These are phyloP conservation scores for Halcyon senegalensis DNA, from an alignment of 2,113 vertebrate genomes.

Conservation along the genomic window DNA sequence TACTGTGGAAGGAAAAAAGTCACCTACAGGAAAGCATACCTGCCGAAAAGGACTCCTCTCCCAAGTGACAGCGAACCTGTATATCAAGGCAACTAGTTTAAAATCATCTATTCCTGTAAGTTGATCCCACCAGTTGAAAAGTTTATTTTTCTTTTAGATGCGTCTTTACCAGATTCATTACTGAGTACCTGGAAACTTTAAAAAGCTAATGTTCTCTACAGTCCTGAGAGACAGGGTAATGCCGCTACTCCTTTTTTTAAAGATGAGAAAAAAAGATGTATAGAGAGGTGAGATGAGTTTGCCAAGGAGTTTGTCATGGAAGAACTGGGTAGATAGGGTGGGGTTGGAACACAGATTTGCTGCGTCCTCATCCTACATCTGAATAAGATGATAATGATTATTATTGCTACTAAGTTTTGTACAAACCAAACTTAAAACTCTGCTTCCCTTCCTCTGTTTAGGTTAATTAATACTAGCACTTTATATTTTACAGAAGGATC, in stretches of 20 bases:
- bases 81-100: slow-evolving; percentile 59
- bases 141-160: neutral
- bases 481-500: slow-evolving; percentile 70
- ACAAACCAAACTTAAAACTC: neutral
- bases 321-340: neutral
- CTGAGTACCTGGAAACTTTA: neutral
- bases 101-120: slow-evolving; percentile 74
- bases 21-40: slow-evolving; percentile 26
- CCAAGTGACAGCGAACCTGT: slow-evolving; percentile 62
- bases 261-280: neutral
- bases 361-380: neutral
- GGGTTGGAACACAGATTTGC: neutral
- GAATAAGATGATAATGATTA: neutral
- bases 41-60: slow-evolving; percentile 59
- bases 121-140: slow-evolving; percentile 2
- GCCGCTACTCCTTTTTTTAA: neutral
- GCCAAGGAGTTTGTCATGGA: neutral
- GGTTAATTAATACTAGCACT: neutral
- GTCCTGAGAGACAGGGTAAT: neutral
- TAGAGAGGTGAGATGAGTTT: neutral
- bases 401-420: neutral
- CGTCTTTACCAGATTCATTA: neutral
- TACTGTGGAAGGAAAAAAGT: slow-evolving; percentile 36
- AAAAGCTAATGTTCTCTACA: neutral
- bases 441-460: neutral